phyloP scores from a whole-genome alignment of 2,888 invertebrate species.

The Dicroscelio sp. region DNA sequence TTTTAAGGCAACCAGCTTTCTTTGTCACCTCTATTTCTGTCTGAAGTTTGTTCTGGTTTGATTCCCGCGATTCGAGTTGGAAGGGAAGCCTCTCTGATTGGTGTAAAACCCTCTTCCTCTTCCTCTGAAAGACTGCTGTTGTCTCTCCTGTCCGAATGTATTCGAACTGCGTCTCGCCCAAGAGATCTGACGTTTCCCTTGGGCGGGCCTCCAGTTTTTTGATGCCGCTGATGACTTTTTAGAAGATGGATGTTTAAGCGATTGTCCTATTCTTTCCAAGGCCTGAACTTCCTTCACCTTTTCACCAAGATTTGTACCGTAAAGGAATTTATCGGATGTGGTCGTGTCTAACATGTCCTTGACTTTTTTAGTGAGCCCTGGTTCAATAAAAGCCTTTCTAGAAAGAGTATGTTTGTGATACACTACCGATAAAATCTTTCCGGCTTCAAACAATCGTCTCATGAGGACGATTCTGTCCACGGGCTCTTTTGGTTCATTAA shows the following conservation, averaged over 20 bases:
- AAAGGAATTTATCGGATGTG: constrained; percentile 6
- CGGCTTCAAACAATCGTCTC: constrained; percentile 25
- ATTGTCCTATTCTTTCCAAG: neutral
- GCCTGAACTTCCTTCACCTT: constrained; percentile 27
- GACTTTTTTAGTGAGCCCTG: constrained; percentile 18
- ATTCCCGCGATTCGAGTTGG: no score
- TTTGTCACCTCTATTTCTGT: neutral
- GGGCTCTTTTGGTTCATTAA: constrained; percentile 43
- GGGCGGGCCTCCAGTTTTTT: constrained; percentile 46
- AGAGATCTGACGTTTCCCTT: constrained; percentile 24
- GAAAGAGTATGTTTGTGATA: constrained; percentile 29
- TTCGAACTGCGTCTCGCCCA: constrained; percentile 33
- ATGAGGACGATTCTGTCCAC: constrained; percentile 31
- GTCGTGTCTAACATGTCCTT: constrained; percentile 38
- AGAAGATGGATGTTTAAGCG: neutral
- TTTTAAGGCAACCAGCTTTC: constrained; percentile 43
- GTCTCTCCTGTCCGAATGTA: no score
- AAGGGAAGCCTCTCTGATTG: neutral
- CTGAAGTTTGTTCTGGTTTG: neutral
- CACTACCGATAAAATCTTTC: constrained; percentile 22
- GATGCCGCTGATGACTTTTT: neutral
- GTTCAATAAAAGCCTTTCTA: constrained; percentile 44
- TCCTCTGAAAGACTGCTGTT: no score
- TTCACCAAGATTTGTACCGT: constrained; percentile 26
- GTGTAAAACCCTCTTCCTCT: no score